Evolutionary conservation across 1,140 invertebrate species (phyloP), one percentile per base, ranked within the genome.

Genomic region (Triops cancriformis): DNA sequence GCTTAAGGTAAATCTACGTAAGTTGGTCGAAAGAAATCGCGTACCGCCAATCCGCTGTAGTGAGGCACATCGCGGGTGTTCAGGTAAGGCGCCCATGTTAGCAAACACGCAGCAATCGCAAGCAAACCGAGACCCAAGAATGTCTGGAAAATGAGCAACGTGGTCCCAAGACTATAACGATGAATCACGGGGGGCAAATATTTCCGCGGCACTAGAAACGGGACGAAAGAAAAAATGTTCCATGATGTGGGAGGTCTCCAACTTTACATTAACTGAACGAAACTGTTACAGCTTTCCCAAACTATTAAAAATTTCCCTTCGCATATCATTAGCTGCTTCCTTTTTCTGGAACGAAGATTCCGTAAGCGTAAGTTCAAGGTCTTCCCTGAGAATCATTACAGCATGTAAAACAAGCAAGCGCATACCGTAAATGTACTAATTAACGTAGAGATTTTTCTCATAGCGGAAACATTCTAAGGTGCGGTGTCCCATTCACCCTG

Each of bases 41-140:
- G 87, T 83, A 91, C 89, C 76, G 88, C 88, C 80, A 89, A 83
- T 42, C 88, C 89, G 81, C 89, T 89, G 86, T 89, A 89, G 79
- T 89, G 89, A 0, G 89, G 89, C 83, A 89, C 89, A 80, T 90
- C 88, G 45, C 84, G 81, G 72, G 86, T 82, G 26, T 86, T 85
- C 7, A 90, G 85, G 80, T 86, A 86, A 3, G 89, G 89, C 45
- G 89, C 83, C 85, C 88, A 88, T 26, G 89, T 80, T 11, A 89
- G 82, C 73, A 91, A 84, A 87, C 88, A 90, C 26, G 88, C 82
- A 1, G 88, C 86, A 12, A 90, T 79, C 2, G 86, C 85, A 41
- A 85, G 85, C 37, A 90, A 82, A 7, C 86, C 82, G 26, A 88
- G 79, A 26, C 89, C 89, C 26, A 89, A 80, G 26, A 89, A 82